Percentiles rank a stretch among this genome's conserved stretches.
These are phyloP conservation scores for Dynastes hyllus DNA, from an alignment of 2,888 invertebrate species.

Conservation along the genomic window DNA sequence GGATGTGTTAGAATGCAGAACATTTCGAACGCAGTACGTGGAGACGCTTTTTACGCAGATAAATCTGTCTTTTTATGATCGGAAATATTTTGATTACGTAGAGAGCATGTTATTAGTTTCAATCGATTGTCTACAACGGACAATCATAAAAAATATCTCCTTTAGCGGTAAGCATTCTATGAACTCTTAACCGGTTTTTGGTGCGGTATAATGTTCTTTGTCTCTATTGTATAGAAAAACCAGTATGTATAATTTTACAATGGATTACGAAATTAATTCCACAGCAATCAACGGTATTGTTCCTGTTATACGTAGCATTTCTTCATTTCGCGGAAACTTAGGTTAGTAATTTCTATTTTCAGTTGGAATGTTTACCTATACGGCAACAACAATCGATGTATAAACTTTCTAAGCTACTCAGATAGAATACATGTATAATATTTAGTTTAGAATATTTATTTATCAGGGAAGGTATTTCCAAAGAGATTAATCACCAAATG, in stretches of 20 bases:
- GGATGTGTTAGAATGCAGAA: constrained; percentile 41
- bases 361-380: too few relatives aligned
- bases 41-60: constrained; percentile 28
- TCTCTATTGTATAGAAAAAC: constrained; percentile 31
- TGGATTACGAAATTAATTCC: constrained; percentile 16
- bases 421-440: too few relatives aligned
- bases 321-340: too few relatives aligned
- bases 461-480: too few relatives aligned
- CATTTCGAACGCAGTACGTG: constrained; percentile 24
- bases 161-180: constrained; percentile 30
- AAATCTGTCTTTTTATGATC: constrained; percentile 40
- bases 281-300: constrained; percentile 1
- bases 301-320: background rate
- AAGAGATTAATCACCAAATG: too few relatives aligned
- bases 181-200: constrained; percentile 29
- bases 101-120: constrained; percentile 40
- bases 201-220: constrained; percentile 8
- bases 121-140: constrained; percentile 36
- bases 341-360: too few relatives aligned
- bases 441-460: too few relatives aligned
- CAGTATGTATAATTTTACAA: constrained; percentile 20
- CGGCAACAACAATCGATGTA: too few relatives aligned
- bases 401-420: too few relatives aligned
- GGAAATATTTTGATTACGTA: constrained; percentile 43
- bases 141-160: constrained; percentile 41